phyloP scores from a whole-genome alignment of 2,113 vertebrate species.

The Argyrosomus japonicus region DNA sequence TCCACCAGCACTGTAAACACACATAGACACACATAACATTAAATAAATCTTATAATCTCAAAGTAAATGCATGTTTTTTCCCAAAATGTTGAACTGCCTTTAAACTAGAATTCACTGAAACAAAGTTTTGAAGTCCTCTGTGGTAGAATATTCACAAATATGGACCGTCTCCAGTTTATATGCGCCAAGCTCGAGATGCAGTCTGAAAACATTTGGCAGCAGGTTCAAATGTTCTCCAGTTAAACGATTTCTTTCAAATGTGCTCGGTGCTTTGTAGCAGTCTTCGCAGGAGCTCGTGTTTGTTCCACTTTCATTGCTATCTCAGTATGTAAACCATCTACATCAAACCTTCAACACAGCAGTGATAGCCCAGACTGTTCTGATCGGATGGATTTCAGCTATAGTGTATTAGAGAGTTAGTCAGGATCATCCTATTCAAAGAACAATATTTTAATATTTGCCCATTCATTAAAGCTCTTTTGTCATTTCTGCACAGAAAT shows the following conservation, averaged over 20 bases:
- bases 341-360: neutral
- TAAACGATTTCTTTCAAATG: neutral
- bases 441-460: neutral
- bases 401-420: neutral
- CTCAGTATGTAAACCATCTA: neutral
- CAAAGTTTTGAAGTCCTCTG: neutral
- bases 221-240: neutral
- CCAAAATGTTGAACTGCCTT: neutral
- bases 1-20: too few relatives aligned
- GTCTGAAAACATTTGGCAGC: neutral
- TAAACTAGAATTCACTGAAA: neutral
- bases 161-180: neutral
- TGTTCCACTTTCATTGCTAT: neutral
- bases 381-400: neutral
- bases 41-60: neutral
- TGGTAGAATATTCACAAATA: neutral
- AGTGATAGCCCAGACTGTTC: neutral
- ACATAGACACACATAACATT: too few relatives aligned
- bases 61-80: neutral
- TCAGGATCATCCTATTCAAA: neutral
- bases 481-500: neutral
- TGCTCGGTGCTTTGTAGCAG: neutral
- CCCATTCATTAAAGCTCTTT: neutral
- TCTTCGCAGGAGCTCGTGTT: neutral
- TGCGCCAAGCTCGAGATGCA: neutral